Base-by-base conservation (phyloP, 2,113 vertebrate species). In the Meriones unguiculatus region DNA sequence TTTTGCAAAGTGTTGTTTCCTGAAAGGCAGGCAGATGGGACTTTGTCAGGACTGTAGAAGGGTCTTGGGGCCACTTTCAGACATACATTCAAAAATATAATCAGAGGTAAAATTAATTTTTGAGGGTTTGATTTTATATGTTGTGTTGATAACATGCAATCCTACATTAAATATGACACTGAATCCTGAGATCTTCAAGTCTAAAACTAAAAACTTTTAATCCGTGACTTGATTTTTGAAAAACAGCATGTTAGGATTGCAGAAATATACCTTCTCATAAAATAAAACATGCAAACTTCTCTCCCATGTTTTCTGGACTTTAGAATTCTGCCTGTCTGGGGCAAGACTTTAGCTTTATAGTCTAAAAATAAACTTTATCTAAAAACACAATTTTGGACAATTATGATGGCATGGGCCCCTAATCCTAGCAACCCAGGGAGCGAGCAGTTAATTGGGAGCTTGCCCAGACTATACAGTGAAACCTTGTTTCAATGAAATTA, bases 361-460 rank as follows among this genome's bases (percentile, higher is more conserved):
- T 89, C 65, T 89, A 85, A 93, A 95, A 94, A 67, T 73, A 92
- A 17, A 90, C 17, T 41, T 10, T 28, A 93, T 90, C 75, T n/a
- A 50, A 90, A 92, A 91, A n/a, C 57, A 90, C 7, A n/a, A n/a
- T 25, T 78, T 52, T 30, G 0, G 3, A 2, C 70, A 11, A 62
- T 15, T 9, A 73, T 59, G 15, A 14, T 7, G 20, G 13, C 12
- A 59, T 0, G 62, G 54, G 11, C 20, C 57, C 38, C 22, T 64
- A 64, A 24, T 22, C 4, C 25, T 15, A 54, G 24, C 24, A 80
- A 1, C 32, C 20, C 11, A 35, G 10, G 24, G 35, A 57, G 9
- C n/a, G 32, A 32, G 24, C 25, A 28, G 15, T 46, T 65, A 46
- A 24, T 65, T 67, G 4, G 30, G 28, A 41, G 17, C 10, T 9